phyloP scores from a whole-genome alignment of 2,888 invertebrate genomes.

The Lepidocyrtoides sp. region DNA sequence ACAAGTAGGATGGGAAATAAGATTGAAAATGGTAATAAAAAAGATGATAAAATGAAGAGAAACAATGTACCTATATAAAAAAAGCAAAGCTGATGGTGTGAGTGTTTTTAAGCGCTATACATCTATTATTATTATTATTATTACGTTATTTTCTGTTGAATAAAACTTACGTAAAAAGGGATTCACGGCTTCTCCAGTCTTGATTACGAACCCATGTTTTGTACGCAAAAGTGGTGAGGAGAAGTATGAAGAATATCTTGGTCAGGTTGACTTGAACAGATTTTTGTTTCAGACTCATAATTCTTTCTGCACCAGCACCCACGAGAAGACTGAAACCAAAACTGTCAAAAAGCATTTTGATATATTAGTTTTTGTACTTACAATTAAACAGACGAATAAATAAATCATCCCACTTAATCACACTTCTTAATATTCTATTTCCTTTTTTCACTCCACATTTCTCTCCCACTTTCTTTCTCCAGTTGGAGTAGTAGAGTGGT shows the following conservation, averaged over 20 bases:
- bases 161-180: constrained; percentile 90
- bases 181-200: constrained; percentile 93
- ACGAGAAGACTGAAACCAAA: constrained; percentile 93
- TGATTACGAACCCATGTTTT: constrained; percentile 91
- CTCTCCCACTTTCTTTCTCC: not conserved
- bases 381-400: constrained; percentile 83
- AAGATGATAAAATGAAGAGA: constrained; percentile 34
- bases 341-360: constrained; percentile 87
- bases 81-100: not conserved
- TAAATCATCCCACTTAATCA: constrained; percentile 84
- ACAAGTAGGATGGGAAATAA: constrained; percentile 7
- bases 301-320: constrained; percentile 90
- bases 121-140: not conserved
- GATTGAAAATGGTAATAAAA: constrained; percentile 44
- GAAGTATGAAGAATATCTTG: constrained; percentile 88
- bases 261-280: constrained; percentile 88
- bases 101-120: not conserved
- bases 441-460: constrained; percentile 33
- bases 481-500: not conserved
- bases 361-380: constrained; percentile 83
- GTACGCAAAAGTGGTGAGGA: constrained; percentile 90
- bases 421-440: constrained; percentile 80
- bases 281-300: constrained; percentile 84
- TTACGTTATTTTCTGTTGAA: not conserved
- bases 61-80: not conserved